Base-by-base conservation (phyloP, 2,113 vertebrate genomes). In the Anseranas semipalmata region DNA sequence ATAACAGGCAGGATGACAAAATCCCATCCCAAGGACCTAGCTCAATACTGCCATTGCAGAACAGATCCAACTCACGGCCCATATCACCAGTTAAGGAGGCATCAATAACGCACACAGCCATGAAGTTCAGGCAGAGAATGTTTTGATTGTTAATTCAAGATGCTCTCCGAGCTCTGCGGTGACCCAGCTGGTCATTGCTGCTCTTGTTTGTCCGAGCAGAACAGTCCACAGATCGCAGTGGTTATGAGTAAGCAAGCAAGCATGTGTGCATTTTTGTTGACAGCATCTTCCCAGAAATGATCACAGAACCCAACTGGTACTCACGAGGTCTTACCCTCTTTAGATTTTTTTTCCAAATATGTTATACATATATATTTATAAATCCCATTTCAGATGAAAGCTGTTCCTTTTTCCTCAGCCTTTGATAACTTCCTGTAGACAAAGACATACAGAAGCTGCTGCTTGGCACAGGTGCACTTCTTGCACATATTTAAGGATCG, bases 211-310 rank as follows among this genome's bases (percentile, higher is more conserved):
- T 88, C 94, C 14, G 0, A 92, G 90, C 76, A 92, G 77, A 72
- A 39, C 53, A 87, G 46, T 55, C 50, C 71, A 89, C 58, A 92
- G 75, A 66, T 8, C 25, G 5, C 4, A 41, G 88, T 94, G 93
- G 89, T 71, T 85, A 68, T 95, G 95, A 96, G 65, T 78, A 89
- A 93, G 81, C 1, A 16, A 60, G 55, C 50, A 8, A 28, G 50
- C 21, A 75, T 56, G 30, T 70, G 85, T 74, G 70, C 24, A 4
- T 65, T 82, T 28, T 52, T 85, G 93, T 89, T 90, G 83, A 92
- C 84, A 80, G 84, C 87, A 73, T 78, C 85, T 97, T 92, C 93
- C 90, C 80, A 96, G 73, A 95, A 79, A 85, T 4, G 9, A 85
- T 77, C 88, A 74, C 72, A 92, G 79, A 55, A 37, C 10, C 80